Conservation (phyloP, 2,113 vertebrate species). For the Actinemys pallida region DNA sequence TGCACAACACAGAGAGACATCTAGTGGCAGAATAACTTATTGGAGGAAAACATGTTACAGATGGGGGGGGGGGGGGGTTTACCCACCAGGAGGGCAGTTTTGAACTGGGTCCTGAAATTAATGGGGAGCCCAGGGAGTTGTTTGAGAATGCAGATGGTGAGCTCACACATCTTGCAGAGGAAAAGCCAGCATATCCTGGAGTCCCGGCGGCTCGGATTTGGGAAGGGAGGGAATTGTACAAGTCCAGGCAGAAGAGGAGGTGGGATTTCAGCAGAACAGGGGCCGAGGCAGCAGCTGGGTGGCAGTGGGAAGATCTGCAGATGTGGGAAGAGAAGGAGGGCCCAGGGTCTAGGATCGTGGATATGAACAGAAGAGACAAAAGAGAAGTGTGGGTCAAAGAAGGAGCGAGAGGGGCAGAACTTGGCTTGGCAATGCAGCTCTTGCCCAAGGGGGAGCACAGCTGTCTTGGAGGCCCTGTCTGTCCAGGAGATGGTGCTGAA, state of each 20-base stretch:
- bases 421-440: neutral
- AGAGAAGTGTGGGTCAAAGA: accelerated
- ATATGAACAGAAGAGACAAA: neutral
- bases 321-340: neutral
- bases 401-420: neutral
- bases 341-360: accelerated
- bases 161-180: neutral
- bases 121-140: neutral
- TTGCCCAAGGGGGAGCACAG: neutral
- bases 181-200: neutral
- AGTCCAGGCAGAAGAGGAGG: neutral
- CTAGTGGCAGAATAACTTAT: neutral
- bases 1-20: neutral
- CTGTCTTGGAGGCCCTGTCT: neutral
- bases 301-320: neutral
- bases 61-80: neutral
- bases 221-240: neutral
- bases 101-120: neutral
- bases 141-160: neutral
- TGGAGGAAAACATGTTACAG: neutral
- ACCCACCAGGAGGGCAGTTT: neutral
- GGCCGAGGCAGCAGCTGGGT: neutral
- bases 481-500: too few relatives aligned
- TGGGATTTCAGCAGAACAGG: neutral
- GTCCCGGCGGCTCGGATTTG: neutral